Conservation (phyloP, 1,140 invertebrate genomes). For the Coptotermes formosanus region DNA sequence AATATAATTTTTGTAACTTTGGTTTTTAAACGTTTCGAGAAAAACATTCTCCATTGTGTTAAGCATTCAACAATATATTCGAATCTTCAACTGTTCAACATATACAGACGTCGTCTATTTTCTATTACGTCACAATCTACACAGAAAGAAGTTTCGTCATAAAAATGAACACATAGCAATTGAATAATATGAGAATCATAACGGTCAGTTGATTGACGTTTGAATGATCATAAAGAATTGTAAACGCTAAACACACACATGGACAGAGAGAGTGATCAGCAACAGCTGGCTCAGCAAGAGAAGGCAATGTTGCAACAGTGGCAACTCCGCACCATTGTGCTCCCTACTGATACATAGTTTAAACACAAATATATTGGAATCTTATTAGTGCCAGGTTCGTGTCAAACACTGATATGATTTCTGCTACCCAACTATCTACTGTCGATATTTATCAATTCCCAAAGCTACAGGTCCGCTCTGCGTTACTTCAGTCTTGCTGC, state of each 20-base stretch:
- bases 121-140: background rate
- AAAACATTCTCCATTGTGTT: conserved; percentile 1
- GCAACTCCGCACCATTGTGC: background rate
- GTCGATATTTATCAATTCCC: background rate
- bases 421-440: too few species aligned
- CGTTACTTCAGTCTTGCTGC: background rate
- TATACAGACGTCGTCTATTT: background rate
- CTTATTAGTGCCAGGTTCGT: background rate
- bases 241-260: background rate
- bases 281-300: background rate
- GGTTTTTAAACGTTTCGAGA: background rate
- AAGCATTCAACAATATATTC: conserved; percentile 3
- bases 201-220: background rate
- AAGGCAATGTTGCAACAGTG: background rate
- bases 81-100: conserved; percentile 1
- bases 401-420: background rate
- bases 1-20: background rate
- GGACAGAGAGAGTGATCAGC: background rate
- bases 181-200: background rate
- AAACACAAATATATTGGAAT: background rate
- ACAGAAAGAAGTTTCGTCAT: background rate
- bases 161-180: conserved; percentile 12
- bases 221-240: background rate
- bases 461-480: background rate
- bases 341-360: background rate